These are phyloP conservation scores for Chionomys nivalis DNA, from an alignment of 2,113 vertebrate species.

Conservation along the genomic window DNA sequence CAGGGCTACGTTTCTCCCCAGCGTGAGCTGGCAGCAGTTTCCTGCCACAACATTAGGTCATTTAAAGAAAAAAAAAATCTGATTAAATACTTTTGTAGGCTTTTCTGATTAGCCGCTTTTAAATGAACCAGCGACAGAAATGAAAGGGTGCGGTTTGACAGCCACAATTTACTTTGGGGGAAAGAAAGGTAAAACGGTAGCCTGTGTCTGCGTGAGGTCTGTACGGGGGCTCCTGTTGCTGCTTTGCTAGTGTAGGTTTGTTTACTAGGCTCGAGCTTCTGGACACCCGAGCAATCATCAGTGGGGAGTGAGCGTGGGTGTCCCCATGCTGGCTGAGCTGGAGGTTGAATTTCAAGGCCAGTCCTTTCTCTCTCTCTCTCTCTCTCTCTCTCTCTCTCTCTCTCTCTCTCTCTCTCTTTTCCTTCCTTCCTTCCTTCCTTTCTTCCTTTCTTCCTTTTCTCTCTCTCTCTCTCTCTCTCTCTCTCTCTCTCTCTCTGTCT, in stretches of 20 bases:
- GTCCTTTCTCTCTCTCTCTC: neutral
- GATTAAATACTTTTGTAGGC: slow-evolving; percentile 85
- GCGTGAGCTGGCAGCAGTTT: slow-evolving; percentile 85
- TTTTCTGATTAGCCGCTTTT: slow-evolving; percentile 86
- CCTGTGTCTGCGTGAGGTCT: slow-evolving; percentile 52
- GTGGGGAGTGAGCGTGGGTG: slow-evolving; percentile 5
- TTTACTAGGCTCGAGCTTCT: slow-evolving; percentile 68
- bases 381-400: neutral
- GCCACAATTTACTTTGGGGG: slow-evolving; percentile 78
- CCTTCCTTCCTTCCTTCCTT: no score
- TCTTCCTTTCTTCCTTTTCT: accelerated
- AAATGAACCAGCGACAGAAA: slow-evolving; percentile 82
- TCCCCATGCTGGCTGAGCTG: slow-evolving; percentile 48
- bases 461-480: neutral
- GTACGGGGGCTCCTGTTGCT: slow-evolving; percentile 78
- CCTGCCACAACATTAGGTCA: slow-evolving; percentile 86
- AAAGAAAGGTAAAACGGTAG: slow-evolving; percentile 77
- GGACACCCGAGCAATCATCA: slow-evolving; percentile 30
- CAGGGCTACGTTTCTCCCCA: slow-evolving; percentile 86
- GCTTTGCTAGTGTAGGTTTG: slow-evolving; percentile 65
- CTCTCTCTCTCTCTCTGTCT: neutral
- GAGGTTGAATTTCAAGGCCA: neutral
- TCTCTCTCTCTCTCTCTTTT: no score
- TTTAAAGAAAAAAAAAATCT: slow-evolving; percentile 78
- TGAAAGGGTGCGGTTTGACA: slow-evolving; percentile 84